Evolutionary conservation across 1,140 invertebrate species (phyloP).

Genomic region (Aphelinus atriplicis): DNA sequence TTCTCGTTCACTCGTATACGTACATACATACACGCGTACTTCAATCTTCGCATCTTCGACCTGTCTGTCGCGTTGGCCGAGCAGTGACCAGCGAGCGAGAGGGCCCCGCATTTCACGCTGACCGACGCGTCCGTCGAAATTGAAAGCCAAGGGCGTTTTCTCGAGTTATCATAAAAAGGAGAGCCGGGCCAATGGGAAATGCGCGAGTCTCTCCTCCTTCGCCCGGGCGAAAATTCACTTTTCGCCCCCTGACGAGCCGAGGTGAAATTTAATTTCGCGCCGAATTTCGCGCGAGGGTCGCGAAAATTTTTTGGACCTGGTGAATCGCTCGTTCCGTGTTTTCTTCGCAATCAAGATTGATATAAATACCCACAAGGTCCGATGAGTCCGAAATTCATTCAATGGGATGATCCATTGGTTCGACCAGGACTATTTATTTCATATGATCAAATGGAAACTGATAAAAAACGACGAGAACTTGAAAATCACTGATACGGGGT

Average conservation of each 20-base stretch:
- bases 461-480: too few relatives aligned
- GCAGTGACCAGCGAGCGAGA: neutral
- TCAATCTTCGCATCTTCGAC: constrained; percentile 6
- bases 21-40: neutral
- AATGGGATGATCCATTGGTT: too few relatives aligned
- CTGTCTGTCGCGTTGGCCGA: neutral
- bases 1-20: too few relatives aligned
- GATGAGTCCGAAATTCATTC: too few relatives aligned
- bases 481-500: too few relatives aligned
- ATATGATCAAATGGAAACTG: too few relatives aligned
- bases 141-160: constrained; percentile 35
- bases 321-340: neutral
- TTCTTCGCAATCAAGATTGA: neutral
- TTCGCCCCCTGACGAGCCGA: constrained; percentile 16
- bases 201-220: neutral
- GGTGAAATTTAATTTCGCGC: constrained; percentile 27
- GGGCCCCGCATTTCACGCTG: constrained; percentile 33
- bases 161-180: constrained; percentile 28
- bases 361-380: neutral
- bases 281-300: neutral
- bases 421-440: too few relatives aligned
- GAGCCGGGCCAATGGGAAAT: neutral
- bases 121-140: constrained; percentile 32
- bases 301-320: constrained; percentile 3
- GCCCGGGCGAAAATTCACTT: constrained; percentile 26